phyloP scores from a whole-genome alignment of 2,113 vertebrate genomes.

The Ceyx cyanopectus region DNA sequence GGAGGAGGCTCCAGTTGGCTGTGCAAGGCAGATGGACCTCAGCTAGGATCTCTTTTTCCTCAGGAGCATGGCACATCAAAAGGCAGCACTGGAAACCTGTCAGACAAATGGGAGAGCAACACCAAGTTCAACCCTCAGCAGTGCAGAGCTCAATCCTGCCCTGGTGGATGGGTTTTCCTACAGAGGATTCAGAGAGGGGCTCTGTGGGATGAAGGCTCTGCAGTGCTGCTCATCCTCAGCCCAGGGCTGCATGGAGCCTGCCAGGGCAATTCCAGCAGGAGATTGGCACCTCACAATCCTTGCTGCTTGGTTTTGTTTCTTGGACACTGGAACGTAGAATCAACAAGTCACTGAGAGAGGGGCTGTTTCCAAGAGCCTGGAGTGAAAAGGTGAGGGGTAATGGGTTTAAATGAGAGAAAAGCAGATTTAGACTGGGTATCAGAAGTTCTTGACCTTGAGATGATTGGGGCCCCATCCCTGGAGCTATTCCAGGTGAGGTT shows the following conservation, averaged over 20 bases:
- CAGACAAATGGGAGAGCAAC: not conserved
- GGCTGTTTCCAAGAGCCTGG: no score
- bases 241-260: not conserved
- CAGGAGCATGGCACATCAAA: not conserved
- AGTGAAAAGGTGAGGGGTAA: no score
- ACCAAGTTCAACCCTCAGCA: not conserved
- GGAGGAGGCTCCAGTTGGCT: not conserved
- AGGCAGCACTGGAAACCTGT: rapidly evolving
- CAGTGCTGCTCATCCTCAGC: not conserved
- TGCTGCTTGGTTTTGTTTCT: not conserved
- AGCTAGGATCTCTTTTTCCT: not conserved
- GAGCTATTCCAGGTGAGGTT: no score
- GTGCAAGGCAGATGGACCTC: rapidly evolving
- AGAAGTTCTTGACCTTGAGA: no score
- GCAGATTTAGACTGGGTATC: no score
- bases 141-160: not conserved
- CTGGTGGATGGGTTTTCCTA: not conserved
- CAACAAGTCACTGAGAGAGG: no score
- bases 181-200: no score
- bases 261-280: not conserved
- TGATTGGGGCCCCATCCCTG: no score
- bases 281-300: not conserved
- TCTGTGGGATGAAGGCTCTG: rapidly evolving
- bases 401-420: no score
- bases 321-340: no score